Percentiles rank a stretch among this genome's conserved stretches.
phyloP scores from a whole-genome alignment of 2,888 invertebrate genomes.

The Drosophila sordidapex region DNA sequence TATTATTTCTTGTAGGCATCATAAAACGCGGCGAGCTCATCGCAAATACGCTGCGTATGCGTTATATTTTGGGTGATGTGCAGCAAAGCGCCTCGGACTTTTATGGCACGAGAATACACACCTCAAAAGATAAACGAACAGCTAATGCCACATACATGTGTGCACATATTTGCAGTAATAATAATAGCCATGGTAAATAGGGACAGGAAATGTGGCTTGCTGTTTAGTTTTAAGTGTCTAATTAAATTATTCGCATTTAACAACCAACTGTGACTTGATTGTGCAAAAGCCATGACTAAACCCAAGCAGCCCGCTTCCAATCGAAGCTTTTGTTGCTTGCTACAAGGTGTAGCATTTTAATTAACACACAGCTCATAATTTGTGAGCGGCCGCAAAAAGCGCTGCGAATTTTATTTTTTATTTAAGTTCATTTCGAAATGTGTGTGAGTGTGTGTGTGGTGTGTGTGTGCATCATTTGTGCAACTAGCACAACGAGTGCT shows the following conservation, averaged over 20 bases:
- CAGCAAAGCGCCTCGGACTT: slow-evolving; percentile 11
- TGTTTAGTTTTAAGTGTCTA: slow-evolving; percentile 75
- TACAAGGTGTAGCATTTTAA: slow-evolving; percentile 79
- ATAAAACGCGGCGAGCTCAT: background rate
- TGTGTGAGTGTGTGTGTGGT: background rate
- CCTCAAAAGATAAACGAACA: slow-evolving; percentile 35
- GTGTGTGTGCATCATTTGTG: background rate
- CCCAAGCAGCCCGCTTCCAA: slow-evolving; percentile 27
- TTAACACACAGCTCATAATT: slow-evolving; percentile 73
- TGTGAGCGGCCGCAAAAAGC: slow-evolving; percentile 47
- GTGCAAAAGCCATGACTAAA: slow-evolving; percentile 76
- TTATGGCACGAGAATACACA: slow-evolving; percentile 14
- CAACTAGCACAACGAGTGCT: slow-evolving; percentile 50
- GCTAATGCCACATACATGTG: slow-evolving; percentile 25
- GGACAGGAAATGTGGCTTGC: slow-evolving; percentile 37
- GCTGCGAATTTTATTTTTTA: slow-evolving; percentile 33
- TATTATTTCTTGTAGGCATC: background rate
- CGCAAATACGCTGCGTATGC: slow-evolving; percentile 38
- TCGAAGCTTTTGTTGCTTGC: slow-evolving; percentile 36
- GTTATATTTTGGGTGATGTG: slow-evolving; percentile 11
- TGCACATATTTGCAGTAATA: slow-evolving; percentile 24
- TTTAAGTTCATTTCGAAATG: slow-evolving; percentile 28
- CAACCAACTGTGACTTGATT: slow-evolving; percentile 73
- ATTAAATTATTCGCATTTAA: slow-evolving; percentile 79
- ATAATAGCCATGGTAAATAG: slow-evolving; percentile 32